Evolutionary conservation across 1,140 invertebrate genomes (phyloP).

Genomic region (Oncopodura yosiiana): DNA sequence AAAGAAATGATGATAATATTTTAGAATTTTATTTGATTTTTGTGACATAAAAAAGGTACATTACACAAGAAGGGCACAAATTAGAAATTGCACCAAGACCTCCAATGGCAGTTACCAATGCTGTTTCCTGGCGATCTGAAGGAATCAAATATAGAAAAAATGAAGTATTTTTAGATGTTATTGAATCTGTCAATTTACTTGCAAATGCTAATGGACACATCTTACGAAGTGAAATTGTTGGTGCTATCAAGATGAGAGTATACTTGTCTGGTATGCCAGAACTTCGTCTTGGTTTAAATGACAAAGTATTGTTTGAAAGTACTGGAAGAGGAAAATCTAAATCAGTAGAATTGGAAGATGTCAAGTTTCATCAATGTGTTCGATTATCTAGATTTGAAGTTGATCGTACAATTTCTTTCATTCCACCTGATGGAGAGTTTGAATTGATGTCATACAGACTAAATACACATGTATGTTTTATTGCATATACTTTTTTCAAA

Average conservation of each 20-base stretch:
- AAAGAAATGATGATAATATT: background rate
- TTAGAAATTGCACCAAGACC: constrained; percentile 91
- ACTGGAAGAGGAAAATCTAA: constrained; percentile 97
- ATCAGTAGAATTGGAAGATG: constrained; percentile 97
- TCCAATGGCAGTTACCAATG: constrained; percentile 98
- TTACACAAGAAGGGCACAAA: constrained; percentile 97
- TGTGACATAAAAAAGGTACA: constrained; percentile 48
- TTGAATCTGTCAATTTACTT: constrained; percentile 96
- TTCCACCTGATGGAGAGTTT: constrained; percentile 99
- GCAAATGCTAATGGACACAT: constrained; percentile 98
- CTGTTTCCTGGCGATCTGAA: constrained; percentile 97
- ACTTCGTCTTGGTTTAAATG: constrained; percentile 91
- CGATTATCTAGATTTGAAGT: constrained; percentile 95
- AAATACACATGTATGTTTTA: constrained; percentile 75
- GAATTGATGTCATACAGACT: constrained; percentile 99
- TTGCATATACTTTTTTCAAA: background rate
- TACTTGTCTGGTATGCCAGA: constrained; percentile 99
- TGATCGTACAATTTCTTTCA: constrained; percentile 96
- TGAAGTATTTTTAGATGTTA: constrained; percentile 99
- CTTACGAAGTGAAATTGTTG: constrained; percentile 94
- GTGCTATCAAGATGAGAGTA: constrained; percentile 98
- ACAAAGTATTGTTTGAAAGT: constrained; percentile 97
- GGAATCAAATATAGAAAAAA: constrained; percentile 99
- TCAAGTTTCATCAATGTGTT: constrained; percentile 99
- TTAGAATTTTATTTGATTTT: too few relatives aligned